These are phyloP conservation scores for Ciona savignyi DNA, from an alignment of 23 tunicate genomes.

Conservation along the genomic window DNA sequence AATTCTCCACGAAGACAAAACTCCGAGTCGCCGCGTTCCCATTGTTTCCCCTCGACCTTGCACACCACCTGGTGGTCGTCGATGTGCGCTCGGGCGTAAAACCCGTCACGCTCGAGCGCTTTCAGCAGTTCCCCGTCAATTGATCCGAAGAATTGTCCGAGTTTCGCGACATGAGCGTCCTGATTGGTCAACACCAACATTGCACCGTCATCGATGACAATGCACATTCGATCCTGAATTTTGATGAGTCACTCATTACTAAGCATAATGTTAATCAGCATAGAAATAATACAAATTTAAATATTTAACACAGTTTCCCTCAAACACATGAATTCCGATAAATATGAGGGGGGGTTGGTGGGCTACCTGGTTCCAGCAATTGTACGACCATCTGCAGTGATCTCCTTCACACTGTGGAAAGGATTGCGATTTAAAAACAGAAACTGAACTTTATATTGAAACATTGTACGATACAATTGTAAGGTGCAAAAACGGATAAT, in stretches of 20 bases:
- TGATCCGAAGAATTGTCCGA: slow-evolving; percentile 49
- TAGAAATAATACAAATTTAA: too few species aligned
- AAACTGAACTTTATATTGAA: too few species aligned
- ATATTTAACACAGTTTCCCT: too few species aligned
- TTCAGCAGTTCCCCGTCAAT: slow-evolving; percentile 49
- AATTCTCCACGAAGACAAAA: slow-evolving; percentile 23
- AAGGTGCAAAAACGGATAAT: too few species aligned
- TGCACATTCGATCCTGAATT: slow-evolving; percentile 39
- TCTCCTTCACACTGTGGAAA: background rate
- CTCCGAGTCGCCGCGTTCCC: slow-evolving; percentile 18
- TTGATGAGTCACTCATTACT: too few species aligned
- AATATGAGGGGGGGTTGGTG: too few species aligned
- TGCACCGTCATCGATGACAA: slow-evolving; percentile 67
- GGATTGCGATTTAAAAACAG: too few species aligned
- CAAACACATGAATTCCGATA: too few species aligned
- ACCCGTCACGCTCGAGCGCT: slow-evolving; percentile 11
- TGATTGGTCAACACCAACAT: slow-evolving; percentile 38
- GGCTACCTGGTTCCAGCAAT: slow-evolving; percentile 7
- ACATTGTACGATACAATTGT: too few species aligned
- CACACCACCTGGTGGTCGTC: slow-evolving; percentile 63
- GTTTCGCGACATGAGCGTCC: slow-evolving; percentile 26
- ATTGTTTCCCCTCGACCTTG: slow-evolving; percentile 7
- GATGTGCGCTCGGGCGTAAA: slow-evolving; percentile 16
- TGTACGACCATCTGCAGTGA: background rate
- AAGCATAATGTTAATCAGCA: too few species aligned